Evolutionary conservation across 92 coral and sea anemone genomes (phyloP).

Genomic region (Heliopora coerulea): DNA sequence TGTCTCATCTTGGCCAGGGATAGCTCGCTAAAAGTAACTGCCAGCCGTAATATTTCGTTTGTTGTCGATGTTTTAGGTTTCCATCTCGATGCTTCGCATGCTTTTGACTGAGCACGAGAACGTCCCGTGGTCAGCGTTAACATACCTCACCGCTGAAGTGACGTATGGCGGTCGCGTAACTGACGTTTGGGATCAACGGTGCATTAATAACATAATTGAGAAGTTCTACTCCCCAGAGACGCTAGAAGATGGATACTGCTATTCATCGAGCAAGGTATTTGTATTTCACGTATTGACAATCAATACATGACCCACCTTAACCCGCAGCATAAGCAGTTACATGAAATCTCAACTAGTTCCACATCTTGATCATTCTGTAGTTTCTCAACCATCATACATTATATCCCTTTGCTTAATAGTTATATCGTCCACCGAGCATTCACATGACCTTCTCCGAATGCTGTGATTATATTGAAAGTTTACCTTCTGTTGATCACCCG

Average conservation of each 20-base stretch:
- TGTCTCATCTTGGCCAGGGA: too few relatives aligned
- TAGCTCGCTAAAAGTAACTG: too few relatives aligned
- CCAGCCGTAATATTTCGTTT: too few relatives aligned
- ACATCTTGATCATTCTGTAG: too few relatives aligned
- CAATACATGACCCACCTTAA: too few relatives aligned
- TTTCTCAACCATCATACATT: too few relatives aligned
- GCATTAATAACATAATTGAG: constrained; percentile 76
- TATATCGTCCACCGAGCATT: constrained; percentile 90
- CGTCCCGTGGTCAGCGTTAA: constrained; percentile 89
- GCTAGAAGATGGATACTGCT: constrained; percentile 74
- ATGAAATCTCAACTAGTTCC: too few relatives aligned
- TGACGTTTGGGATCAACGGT: constrained; percentile 93
- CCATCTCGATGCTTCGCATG: constrained; percentile 88
- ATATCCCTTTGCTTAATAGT: constrained; percentile 41
- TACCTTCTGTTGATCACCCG: constrained; percentile 76
- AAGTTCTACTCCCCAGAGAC: constrained; percentile 77
- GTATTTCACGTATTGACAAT: too few relatives aligned
- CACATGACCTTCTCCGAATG: constrained; percentile 88
- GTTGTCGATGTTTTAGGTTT: constrained; percentile 75
- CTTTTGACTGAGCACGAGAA: constrained; percentile 84
- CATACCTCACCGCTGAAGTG: constrained; percentile 86
- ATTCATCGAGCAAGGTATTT: constrained; percentile 72
- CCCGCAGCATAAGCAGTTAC: too few relatives aligned
- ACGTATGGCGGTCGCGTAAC: constrained; percentile 98
- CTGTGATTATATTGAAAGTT: constrained; percentile 80